Percentiles rank a stretch among this genome's conserved stretches.
phyloP scores from a whole-genome alignment of 2,797 vertebrate genomes.

The Pelodytes ibericus region DNA sequence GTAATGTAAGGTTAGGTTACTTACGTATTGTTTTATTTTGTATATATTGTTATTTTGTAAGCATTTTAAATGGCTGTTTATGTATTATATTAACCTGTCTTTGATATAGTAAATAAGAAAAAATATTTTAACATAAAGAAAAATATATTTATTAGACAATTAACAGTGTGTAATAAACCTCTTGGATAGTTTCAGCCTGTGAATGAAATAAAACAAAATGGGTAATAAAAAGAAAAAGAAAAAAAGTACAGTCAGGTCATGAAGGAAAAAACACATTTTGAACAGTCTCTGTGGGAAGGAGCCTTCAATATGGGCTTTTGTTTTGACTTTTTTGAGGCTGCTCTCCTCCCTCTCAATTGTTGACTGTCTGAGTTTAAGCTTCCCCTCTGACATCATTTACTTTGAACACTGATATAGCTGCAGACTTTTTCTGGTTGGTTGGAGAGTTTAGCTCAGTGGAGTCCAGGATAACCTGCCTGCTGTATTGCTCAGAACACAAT shows the following conservation, averaged over 20 bases:
- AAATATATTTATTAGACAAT: too few relatives aligned
- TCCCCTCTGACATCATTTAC: constrained; percentile 47
- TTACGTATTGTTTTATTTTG: too few relatives aligned
- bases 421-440: constrained; percentile 55
- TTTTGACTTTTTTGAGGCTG: constrained; percentile 32
- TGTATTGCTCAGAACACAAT: constrained; percentile 51
- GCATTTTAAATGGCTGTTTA: too few relatives aligned
- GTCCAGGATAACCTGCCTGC: constrained; percentile 54
- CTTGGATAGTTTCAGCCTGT: background rate
- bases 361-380: constrained; percentile 51
- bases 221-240: background rate
- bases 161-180: too few relatives aligned
- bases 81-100: too few relatives aligned
- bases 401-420: constrained; percentile 44
- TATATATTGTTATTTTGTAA: too few relatives aligned
- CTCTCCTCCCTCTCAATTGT: constrained; percentile 41
- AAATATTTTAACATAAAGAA: too few relatives aligned
- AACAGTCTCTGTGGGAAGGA: background rate
- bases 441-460: constrained; percentile 51
- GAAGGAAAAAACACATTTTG: constrained; percentile 4
- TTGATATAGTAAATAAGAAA: too few relatives aligned
- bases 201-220: background rate
- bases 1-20: too few relatives aligned
- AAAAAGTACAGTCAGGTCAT: constrained; percentile 6
- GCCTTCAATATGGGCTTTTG: constrained; percentile 17